Percentiles rank a stretch among this genome's conserved stretches.
phyloP scores from a whole-genome alignment of 2,113 vertebrate genomes.

The Conger conger region DNA sequence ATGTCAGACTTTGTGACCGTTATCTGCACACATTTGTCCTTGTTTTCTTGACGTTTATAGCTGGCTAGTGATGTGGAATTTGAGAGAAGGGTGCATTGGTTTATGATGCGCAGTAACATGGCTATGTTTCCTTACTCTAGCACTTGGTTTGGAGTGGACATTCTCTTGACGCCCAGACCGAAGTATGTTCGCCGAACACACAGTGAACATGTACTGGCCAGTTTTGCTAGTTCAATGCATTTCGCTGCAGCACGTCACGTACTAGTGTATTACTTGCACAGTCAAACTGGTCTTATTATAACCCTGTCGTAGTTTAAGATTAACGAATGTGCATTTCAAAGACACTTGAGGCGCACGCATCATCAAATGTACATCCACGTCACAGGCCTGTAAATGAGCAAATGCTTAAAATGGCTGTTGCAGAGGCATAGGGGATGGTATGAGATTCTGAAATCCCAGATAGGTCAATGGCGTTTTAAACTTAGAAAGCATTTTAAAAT shows the following conservation, averaged over 20 bases:
- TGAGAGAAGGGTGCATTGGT: not conserved
- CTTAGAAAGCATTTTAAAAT: not conserved
- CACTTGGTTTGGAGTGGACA: slow-evolving; percentile 3
- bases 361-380: not conserved
- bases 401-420: not conserved
- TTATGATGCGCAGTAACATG: not conserved
- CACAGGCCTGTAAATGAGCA: not conserved
- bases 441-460: slow-evolving; percentile 1
- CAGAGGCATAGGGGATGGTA: not conserved
- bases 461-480: slow-evolving; percentile 8
- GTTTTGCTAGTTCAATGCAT: not conserved
- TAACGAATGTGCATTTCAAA: not conserved
- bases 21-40: not conserved
- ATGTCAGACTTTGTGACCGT: not conserved
- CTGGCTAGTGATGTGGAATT: not conserved
- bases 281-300: not conserved
- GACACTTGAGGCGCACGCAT: not conserved
- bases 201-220: not conserved
- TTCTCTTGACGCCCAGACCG: not conserved
- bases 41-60: not conserved
- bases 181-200: slow-evolving; percentile 6
- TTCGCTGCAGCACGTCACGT: not conserved
- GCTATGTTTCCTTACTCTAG: not conserved
- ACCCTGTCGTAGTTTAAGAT: not conserved
- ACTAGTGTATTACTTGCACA: not conserved